phyloP scores from a whole-genome alignment of 2,113 vertebrate species.

The Parus major region DNA sequence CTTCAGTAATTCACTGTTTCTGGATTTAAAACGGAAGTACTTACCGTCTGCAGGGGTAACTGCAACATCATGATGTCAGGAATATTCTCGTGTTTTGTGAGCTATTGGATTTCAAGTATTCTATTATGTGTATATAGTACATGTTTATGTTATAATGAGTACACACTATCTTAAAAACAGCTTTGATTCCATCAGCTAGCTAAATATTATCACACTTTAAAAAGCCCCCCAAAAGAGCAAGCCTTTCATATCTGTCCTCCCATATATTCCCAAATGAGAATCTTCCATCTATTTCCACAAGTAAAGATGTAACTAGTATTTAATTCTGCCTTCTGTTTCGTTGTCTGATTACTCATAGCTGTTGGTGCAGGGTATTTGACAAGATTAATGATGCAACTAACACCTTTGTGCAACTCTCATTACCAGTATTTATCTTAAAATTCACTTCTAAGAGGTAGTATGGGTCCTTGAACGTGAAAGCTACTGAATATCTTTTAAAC shows the following conservation, averaged over 20 bases:
- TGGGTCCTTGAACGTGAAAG: background rate
- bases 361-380: background rate
- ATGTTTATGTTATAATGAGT: background rate
- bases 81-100: background rate
- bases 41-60: background rate
- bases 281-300: background rate
- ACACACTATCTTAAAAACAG: background rate
- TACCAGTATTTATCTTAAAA: slow-evolving; percentile 34
- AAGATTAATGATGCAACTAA: slow-evolving; percentile 38
- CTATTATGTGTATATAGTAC: background rate
- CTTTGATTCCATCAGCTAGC: background rate
- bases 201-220: background rate
- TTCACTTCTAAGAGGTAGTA: background rate
- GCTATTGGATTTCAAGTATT: background rate
- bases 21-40: background rate
- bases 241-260: background rate
- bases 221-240: background rate
- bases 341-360: background rate
- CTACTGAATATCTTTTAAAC: background rate
- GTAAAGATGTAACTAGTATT: background rate
- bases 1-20: background rate
- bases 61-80: background rate
- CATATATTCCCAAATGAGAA: background rate
- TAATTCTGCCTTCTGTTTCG: background rate
- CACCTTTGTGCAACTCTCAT: slow-evolving; percentile 4